A percentile compares a stretch with the other conserved stretches of the same genome.
phyloP scores from a whole-genome alignment of 2,113 vertebrate genomes.

The Antechinus stuartii region DNA sequence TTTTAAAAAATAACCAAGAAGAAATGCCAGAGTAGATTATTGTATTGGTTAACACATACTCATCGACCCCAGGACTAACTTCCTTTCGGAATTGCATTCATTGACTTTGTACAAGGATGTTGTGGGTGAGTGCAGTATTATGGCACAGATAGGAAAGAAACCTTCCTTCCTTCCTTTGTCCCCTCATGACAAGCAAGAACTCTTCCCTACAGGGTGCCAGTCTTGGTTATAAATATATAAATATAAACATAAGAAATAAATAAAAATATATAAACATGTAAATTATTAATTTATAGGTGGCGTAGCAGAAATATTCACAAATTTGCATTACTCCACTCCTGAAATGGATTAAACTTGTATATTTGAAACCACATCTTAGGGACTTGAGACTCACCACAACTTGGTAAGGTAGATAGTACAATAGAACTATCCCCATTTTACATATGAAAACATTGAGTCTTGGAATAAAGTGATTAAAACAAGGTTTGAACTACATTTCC shows the following conservation, averaged over 20 bases:
- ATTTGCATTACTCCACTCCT: not conserved
- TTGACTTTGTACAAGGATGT: too few species aligned
- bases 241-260: too few species aligned
- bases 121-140: not conserved
- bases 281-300: not conserved
- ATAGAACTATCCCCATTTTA: not conserved
- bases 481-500: not conserved
- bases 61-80: not conserved
- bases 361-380: slow-evolving; percentile 8
- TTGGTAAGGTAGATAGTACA: not conserved
- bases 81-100: not conserved
- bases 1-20: not conserved
- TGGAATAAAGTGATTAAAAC: not conserved
- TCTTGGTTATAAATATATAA: not conserved
- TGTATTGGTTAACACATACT: not conserved
- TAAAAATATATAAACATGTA: too few species aligned
- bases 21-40: not conserved
- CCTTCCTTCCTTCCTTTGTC: not conserved
- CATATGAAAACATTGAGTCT: not conserved
- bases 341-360: slow-evolving; percentile 1
- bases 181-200: not conserved
- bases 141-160: not conserved
- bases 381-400: not conserved
- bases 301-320: not conserved
- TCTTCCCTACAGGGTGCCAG: not conserved